Conservation (phyloP, 92 coral and sea anemone species). For the Porites lobata region DNA sequence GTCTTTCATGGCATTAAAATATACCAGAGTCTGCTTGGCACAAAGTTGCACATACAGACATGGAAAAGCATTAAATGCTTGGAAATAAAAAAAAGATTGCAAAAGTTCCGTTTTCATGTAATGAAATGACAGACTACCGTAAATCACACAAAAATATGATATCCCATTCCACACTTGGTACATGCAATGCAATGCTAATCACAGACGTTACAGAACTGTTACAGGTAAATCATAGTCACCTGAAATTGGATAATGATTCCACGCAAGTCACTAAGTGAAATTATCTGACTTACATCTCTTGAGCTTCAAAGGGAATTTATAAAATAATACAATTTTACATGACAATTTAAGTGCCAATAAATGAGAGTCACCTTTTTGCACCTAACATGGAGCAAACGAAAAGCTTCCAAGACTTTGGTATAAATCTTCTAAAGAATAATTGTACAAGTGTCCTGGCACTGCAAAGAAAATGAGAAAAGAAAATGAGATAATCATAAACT, state of each 20-base stretch:
- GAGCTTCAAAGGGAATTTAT: neutral
- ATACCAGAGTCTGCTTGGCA: slow-evolving; percentile 29
- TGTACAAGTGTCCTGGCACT: too few species aligned
- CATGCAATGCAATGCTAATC: slow-evolving; percentile 8
- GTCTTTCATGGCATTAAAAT: slow-evolving; percentile 40
- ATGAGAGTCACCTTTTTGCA: too few species aligned
- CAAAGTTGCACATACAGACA: slow-evolving; percentile 5
- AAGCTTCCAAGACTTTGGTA: too few species aligned
- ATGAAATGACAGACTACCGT: neutral
- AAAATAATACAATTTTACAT: too few species aligned
- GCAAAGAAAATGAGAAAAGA: too few species aligned
- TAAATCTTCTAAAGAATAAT: too few species aligned
- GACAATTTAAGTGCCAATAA: too few species aligned
- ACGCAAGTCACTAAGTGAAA: neutral
- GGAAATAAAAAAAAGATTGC: neutral
- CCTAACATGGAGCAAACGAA: too few species aligned
- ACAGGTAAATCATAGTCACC: neutral
- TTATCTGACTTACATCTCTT: neutral
- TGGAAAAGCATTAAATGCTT: neutral
- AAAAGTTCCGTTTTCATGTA: neutral
- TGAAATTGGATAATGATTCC: slow-evolving; percentile 1
- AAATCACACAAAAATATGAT: neutral
- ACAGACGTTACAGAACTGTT: slow-evolving; percentile 9
- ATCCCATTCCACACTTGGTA: slow-evolving; percentile 1
- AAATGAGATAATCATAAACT: too few species aligned